A percentile compares a stretch with the other conserved stretches of the same genome.
phyloP scores from a whole-genome alignment of 2,797 vertebrate genomes.

The Hydrocynus forskahlii region DNA sequence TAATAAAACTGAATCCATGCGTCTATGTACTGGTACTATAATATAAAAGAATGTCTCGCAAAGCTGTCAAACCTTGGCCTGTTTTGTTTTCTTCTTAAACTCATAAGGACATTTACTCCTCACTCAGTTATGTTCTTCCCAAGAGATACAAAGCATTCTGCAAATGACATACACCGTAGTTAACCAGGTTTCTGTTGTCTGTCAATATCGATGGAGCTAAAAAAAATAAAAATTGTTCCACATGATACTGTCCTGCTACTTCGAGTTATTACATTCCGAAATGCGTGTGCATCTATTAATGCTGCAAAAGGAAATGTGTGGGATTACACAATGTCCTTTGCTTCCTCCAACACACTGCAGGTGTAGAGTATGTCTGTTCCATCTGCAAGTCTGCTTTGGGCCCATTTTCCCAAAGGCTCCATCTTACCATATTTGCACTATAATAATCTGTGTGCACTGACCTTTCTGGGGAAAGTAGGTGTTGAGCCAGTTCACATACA shows the following conservation, averaged over 20 bases:
- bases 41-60: background rate
- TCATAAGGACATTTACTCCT: background rate
- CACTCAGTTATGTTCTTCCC: background rate
- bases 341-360: constrained; percentile 55
- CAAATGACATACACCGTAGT: background rate
- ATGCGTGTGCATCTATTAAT: constrained; percentile 39
- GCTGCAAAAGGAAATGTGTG: constrained; percentile 56
- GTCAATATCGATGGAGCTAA: background rate
- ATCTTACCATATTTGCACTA: too few species aligned
- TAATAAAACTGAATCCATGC: background rate
- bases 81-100: background rate
- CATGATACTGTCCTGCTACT: background rate
- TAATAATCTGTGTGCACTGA: constrained; percentile 5
- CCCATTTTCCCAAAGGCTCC: constrained; percentile 14
- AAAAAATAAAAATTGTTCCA: background rate
- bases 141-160: background rate
- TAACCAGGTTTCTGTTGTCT: background rate
- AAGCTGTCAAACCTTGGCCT: background rate
- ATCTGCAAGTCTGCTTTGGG: constrained; percentile 40
- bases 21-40: background rate
- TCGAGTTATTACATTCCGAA: constrained; percentile 11
- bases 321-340: constrained; percentile 53
- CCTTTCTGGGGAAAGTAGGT: background rate
- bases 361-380: constrained; percentile 41
- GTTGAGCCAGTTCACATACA: background rate